Evolutionary conservation across 2,888 invertebrate genomes (phyloP).

Genomic region (Dryadula phaetusa): DNA sequence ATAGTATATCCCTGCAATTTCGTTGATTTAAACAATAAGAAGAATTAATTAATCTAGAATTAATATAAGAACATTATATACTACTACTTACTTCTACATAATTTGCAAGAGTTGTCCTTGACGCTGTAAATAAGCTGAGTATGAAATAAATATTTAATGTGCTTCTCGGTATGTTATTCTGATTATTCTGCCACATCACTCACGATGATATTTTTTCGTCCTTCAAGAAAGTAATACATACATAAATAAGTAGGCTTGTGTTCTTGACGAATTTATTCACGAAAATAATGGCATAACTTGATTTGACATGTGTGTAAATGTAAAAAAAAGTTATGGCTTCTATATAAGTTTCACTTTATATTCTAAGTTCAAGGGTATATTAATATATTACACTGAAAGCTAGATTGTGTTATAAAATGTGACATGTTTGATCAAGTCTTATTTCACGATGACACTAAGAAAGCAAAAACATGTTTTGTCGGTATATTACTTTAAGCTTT

Average conservation of each 20-base stretch:
- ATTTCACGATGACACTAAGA: too few relatives aligned
- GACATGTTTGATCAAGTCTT: too few relatives aligned
- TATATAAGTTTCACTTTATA: background rate
- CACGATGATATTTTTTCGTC: constrained; percentile 23
- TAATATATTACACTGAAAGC: background rate
- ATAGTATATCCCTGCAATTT: too few relatives aligned
- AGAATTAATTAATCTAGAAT: too few relatives aligned
- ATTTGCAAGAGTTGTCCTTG: background rate
- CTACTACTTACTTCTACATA: too few relatives aligned
- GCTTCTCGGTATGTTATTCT: background rate
- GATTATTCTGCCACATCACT: constrained; percentile 25
- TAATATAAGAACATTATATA: too few relatives aligned
- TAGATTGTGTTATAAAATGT: too few relatives aligned
- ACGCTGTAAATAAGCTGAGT: background rate
- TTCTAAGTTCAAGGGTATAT: background rate
- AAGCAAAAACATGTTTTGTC: too few relatives aligned
- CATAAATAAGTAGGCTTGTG: constrained; percentile 31
- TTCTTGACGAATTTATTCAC: constrained; percentile 26
- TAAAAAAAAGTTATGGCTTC: background rate
- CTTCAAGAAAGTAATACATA: constrained; percentile 36
- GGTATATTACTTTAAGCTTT: too few relatives aligned
- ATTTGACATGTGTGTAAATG: background rate
- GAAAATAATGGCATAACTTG: constrained; percentile 1
- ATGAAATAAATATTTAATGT: constrained; percentile 9
- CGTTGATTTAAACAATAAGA: too few relatives aligned